phyloP scores from a whole-genome alignment of 2,113 vertebrate species.

The Corydoras maculifer region DNA sequence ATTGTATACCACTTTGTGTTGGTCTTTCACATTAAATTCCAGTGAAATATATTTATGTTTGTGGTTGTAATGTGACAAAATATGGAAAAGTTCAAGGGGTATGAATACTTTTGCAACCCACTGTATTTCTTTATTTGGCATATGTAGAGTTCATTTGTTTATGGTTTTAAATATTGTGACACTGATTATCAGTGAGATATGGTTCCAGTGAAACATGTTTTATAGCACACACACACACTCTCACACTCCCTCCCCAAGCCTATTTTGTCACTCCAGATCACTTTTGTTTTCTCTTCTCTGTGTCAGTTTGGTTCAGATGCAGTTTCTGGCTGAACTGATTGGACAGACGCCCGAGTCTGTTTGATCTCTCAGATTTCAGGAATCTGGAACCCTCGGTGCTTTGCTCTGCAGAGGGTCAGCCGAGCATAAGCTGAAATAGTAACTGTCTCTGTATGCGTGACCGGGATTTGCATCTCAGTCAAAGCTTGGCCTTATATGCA shows the following conservation, averaged over 20 bases:
- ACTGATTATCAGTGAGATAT: too few relatives aligned
- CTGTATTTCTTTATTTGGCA: too few relatives aligned
- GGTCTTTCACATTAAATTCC: too few relatives aligned
- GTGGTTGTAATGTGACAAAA: too few relatives aligned
- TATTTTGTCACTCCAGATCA: constrained; percentile 25
- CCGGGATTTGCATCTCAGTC: constrained; percentile 49
- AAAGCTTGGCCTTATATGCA: constrained; percentile 55
- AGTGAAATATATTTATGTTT: too few relatives aligned
- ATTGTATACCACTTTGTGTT: too few relatives aligned
- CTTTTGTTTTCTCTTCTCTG: constrained; percentile 36
- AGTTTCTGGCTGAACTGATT: constrained; percentile 41
- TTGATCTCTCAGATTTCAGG: constrained; percentile 36
- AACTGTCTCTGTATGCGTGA: constrained; percentile 36
- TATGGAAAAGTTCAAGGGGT: too few relatives aligned
- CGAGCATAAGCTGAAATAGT: constrained; percentile 45
- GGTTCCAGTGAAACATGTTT: too few relatives aligned
- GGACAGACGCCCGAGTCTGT: constrained; percentile 43
- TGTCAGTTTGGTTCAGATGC: constrained; percentile 25
- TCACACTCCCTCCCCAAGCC: neutral
- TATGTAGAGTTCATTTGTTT: too few relatives aligned
- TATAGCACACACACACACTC: constrained; percentile 9
- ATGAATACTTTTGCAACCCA: too few relatives aligned
- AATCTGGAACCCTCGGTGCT: constrained; percentile 36
- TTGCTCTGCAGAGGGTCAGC: constrained; percentile 45
- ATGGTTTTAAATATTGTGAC: too few relatives aligned